phyloP scores from a whole-genome alignment of 2,888 invertebrate genomes.

The Leptopilina drosophilae region DNA sequence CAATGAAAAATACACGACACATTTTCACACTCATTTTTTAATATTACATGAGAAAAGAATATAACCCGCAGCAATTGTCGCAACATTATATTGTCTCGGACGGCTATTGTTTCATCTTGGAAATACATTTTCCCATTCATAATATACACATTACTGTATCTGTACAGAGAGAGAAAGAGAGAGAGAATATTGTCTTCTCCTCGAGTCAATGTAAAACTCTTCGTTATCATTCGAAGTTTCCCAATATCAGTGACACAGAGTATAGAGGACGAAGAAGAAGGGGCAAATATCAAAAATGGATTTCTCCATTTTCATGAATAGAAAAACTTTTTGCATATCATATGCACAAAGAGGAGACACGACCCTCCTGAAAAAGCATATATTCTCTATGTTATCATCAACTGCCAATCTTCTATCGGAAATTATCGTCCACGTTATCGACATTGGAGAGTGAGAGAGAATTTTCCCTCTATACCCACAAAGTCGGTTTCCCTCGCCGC shows the following conservation, averaged over 20 bases:
- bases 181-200: constrained; percentile 26
- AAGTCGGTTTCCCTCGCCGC: not conserved
- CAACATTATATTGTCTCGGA: not conserved
- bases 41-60: not conserved
- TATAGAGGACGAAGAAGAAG: not conserved
- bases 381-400: constrained; percentile 8
- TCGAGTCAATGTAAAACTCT: constrained; percentile 23
- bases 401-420: not conserved
- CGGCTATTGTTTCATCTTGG: constrained; percentile 24
- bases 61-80: constrained; percentile 8
- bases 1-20: not conserved
- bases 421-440: no score
- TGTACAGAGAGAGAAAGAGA: no score
- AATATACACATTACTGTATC: no score
- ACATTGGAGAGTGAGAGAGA: no score
- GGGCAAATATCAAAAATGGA: no score
- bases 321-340: no score
- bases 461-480: no score
- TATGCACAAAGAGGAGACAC: no score
- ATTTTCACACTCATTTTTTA: not conserved
- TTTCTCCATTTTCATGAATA: no score
- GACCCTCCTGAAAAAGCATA: no score
- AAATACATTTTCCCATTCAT: constrained; percentile 1
- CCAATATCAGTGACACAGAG: constrained; percentile 5
- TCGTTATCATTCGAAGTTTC: constrained; percentile 30